Conservation (phyloP, 2,888 invertebrate species). For the Harmothoe impar region DNA sequence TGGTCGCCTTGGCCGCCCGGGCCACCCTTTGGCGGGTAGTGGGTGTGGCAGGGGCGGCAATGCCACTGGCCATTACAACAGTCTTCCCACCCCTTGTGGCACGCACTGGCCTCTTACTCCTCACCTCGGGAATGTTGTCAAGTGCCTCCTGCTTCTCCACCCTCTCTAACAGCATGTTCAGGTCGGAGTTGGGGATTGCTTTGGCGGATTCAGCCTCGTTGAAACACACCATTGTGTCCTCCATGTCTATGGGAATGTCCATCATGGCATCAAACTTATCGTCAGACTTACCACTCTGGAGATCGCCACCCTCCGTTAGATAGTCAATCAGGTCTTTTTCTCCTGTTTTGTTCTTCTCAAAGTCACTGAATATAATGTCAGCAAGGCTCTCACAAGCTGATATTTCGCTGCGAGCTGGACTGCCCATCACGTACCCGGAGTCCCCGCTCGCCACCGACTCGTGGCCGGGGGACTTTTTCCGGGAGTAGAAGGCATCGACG, state of each 20-base stretch:
- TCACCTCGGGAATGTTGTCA: too few species aligned
- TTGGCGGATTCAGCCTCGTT: neutral
- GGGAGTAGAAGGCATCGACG: neutral
- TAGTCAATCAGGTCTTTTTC: slow-evolving; percentile 1
- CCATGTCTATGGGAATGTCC: neutral
- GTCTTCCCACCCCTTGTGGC: slow-evolving; percentile 30
- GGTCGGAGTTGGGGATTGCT: neutral
- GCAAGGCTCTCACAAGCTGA: neutral
- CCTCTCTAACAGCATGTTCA: neutral
- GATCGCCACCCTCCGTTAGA: neutral
- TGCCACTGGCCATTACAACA: slow-evolving; percentile 24
- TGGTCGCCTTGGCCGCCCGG: neutral
- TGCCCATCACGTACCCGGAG: slow-evolving; percentile 29
- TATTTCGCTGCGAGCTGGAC: slow-evolving; percentile 19
- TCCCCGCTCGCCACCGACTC: slow-evolving; percentile 25
- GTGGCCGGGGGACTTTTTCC: slow-evolving; percentile 6
- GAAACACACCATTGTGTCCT: neutral
- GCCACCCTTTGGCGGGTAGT: neutral
- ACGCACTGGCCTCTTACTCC: neutral
- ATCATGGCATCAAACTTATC: neutral
- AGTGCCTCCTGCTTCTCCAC: neutral
- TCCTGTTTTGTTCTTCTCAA: neutral
- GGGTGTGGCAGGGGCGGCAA: slow-evolving; percentile 1
- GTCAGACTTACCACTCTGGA: neutral
- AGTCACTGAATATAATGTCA: neutral